Evolutionary conservation across 2,113 vertebrate species (phyloP), one percentile per base, ranked within the genome.

Genomic region (Syngnathus typhle): DNA sequence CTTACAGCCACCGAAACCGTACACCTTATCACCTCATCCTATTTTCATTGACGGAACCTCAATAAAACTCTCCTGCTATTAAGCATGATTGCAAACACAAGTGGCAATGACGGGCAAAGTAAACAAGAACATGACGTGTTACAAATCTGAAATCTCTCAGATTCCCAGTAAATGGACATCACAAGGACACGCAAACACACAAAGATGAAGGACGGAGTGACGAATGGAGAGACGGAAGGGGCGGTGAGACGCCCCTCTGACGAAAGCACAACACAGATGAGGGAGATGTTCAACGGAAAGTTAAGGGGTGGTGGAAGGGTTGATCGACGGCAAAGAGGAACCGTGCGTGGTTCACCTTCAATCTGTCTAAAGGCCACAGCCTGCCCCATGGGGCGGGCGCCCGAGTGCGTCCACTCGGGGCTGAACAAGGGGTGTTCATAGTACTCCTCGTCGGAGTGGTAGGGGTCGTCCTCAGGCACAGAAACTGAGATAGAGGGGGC

Each of bases 401-500:
- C 90, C 88, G 92, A 93, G 91, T 93, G 87, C 85, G 92, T 88
- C 94, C 94, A 94, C 88, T 94, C 92, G 0, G 93, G 94, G 93
- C 93, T 94, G 95, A 95, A 96, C 93, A 96, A 92, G 90, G 93
- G 94, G 82, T 95, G 94, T 67, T 95, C 93, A 96, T 91, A 95
- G 93, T 92, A 95, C 89, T 96, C 95, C 91, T 96, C 93, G 85
- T 93, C 93, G 32, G 91, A 96, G 92, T 90, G 91, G 94, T 87
- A 94, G 89, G 94, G 94, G 82, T 95, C 94, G 88, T 95, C 94
- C 87, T 93, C 81, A 1, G 95, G 94, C 92, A 95, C 92, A 92
- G 94, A 95, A 89, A 97, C 93, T 75, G 94, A 94, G 89, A 96
- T 93, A 92, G 92, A 96, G 91, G 94, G 94, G 91, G 92, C 91